Evolutionary conservation across 2,888 invertebrate species (phyloP).

Genomic region (Aporophyla lueneburgensis): DNA sequence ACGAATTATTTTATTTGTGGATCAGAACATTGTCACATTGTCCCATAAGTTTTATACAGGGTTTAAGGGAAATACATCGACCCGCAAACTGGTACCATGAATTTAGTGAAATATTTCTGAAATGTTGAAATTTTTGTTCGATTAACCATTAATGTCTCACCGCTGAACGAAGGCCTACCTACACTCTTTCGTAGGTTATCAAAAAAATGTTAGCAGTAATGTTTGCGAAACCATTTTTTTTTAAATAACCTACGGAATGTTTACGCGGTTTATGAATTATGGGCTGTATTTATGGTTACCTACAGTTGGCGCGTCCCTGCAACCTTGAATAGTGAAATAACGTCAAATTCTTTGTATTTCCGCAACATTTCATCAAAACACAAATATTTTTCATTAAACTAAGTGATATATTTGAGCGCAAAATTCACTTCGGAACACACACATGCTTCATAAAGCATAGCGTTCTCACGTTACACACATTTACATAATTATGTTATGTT

Average conservation of each 20-base stretch:
- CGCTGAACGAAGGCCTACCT: too few species aligned
- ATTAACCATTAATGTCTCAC: too few species aligned
- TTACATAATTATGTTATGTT: conserved; percentile 70
- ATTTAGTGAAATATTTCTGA: not conserved
- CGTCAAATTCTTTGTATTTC: not conserved
- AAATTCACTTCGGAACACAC: conserved; percentile 35
- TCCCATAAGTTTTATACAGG: not conserved
- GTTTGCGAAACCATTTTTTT: not conserved
- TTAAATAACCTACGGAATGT: not conserved
- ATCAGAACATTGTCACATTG: not conserved
- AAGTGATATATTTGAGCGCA: conserved; percentile 52
- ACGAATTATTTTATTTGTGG: not conserved
- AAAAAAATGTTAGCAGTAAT: not conserved
- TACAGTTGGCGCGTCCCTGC: not conserved
- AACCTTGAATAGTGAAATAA: not conserved
- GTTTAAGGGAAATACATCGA: not conserved
- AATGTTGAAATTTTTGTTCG: not conserved
- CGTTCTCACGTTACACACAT: conserved; percentile 66
- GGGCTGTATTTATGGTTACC: not conserved
- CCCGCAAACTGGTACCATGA: not conserved
- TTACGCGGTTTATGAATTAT: not conserved
- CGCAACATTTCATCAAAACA: not conserved
- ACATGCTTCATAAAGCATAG: conserved; percentile 58
- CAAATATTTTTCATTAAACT: conserved; percentile 49
- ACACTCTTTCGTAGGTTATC: not conserved